Percentiles rank a stretch among this genome's conserved stretches.
phyloP scores from a whole-genome alignment of 2,113 vertebrate species.

The Lophius piscatorius region DNA sequence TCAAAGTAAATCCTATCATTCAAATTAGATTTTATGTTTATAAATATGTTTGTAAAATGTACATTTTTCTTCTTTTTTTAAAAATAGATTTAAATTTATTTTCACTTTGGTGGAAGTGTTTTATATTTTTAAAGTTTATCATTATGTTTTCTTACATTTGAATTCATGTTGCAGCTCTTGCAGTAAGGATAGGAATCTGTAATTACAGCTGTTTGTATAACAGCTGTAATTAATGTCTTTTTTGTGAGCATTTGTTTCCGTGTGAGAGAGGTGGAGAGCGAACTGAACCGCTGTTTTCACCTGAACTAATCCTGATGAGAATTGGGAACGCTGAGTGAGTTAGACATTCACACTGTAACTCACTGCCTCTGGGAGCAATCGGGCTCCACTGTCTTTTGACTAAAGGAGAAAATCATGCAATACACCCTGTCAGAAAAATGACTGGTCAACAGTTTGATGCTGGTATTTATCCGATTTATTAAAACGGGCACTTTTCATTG shows the following conservation, averaged over 20 bases:
- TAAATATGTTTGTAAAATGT: too few relatives aligned
- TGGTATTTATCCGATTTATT: conserved; percentile 68
- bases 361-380: conserved; percentile 47
- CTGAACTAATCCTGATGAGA: conserved; percentile 10
- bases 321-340: conserved; percentile 29
- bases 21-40: too few relatives aligned
- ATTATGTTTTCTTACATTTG: too few relatives aligned
- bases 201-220: conserved; percentile 1
- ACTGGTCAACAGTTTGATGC: conserved; percentile 65
- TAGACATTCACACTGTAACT: conserved; percentile 47
- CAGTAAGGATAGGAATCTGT: neutral
- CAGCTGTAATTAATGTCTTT: neutral
- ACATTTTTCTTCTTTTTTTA: too few relatives aligned
- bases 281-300: neutral
- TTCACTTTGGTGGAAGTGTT: too few relatives aligned
- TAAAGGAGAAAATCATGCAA: conserved; percentile 40
- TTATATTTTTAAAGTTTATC: too few relatives aligned
- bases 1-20: too few relatives aligned
- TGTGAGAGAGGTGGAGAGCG: neutral
- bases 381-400: conserved; percentile 37
- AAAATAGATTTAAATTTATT: too few relatives aligned
- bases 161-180: neutral
- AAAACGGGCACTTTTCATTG: conserved; percentile 54
- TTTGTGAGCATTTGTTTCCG: neutral
- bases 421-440: conserved; percentile 43